phyloP scores from a whole-genome alignment of 1,140 invertebrate species.

The Laodelphax striatellus region DNA sequence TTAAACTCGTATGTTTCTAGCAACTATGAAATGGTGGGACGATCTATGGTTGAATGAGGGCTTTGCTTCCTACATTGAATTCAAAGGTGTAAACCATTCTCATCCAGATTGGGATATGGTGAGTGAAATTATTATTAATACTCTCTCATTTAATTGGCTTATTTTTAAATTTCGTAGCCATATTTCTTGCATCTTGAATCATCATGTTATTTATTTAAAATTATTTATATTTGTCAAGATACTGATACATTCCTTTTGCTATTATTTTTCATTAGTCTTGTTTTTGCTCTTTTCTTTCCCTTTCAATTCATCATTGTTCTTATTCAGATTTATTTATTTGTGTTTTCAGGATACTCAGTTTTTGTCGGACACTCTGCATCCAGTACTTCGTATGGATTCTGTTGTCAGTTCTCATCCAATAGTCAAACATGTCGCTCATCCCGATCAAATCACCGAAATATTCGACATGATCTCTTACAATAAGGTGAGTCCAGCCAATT shows the following conservation, averaged over 20 bases:
- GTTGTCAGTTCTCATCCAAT: conserved; percentile 80
- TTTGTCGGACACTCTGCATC: conserved; percentile 38
- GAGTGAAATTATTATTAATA: conserved; percentile 24
- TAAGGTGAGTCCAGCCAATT: conserved; percentile 49
- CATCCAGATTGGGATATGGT: conserved; percentile 78
- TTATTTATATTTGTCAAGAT: no score
- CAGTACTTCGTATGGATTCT: conserved; percentile 63
- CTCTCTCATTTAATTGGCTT: no score
- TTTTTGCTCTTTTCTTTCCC: no score
- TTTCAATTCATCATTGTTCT: no score
- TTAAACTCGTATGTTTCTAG: conserved; percentile 35
- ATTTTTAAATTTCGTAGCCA: no score
- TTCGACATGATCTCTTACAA: conserved; percentile 89
- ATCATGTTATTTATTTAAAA: no score
- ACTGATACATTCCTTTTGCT: no score
- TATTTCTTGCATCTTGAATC: no score
- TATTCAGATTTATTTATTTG: neutral
- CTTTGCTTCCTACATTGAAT: conserved; percentile 79
- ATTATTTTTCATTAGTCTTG: no score
- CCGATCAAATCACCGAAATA: conserved; percentile 82
- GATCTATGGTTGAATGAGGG: conserved; percentile 90
- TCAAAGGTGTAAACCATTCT: conserved; percentile 57
- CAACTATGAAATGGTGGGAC: conserved; percentile 87
- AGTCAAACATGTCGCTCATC: conserved; percentile 66
- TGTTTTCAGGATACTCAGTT: conserved; percentile 18